A percentile compares a stretch with the other conserved stretches of the same genome.
These are phyloP conservation scores for Anoplius nigerrimus DNA, from an alignment of 2,888 invertebrate species.

Conservation along the genomic window DNA sequence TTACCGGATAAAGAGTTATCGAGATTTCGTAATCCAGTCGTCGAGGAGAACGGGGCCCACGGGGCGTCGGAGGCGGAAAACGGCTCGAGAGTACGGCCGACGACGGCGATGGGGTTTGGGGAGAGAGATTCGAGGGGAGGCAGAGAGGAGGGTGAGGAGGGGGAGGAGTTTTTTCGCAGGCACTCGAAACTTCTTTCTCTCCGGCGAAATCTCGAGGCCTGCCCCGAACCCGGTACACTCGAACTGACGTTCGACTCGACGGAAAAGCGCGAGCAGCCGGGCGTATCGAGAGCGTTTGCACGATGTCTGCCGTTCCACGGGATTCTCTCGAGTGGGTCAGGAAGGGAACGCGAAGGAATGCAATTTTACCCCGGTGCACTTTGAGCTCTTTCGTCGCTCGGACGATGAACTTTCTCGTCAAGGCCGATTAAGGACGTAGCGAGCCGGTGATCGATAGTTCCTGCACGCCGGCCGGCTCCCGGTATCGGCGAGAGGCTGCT, in stretches of 20 bases:
- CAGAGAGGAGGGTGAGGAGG: too few relatives aligned
- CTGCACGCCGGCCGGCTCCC: background rate
- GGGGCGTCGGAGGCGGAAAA: too few relatives aligned
- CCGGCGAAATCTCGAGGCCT: conserved; percentile 5
- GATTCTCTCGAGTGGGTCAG: conserved; percentile 48
- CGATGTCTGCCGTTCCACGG: conserved; percentile 52
- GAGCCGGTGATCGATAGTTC: background rate
- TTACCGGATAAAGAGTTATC: conserved; percentile 12
- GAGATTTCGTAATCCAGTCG: conserved; percentile 2
- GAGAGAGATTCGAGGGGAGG: too few relatives aligned
- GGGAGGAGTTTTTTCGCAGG: background rate
- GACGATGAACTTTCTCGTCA: conserved; percentile 48
- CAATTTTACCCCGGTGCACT: conserved; percentile 57
- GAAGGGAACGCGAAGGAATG: conserved; percentile 56
- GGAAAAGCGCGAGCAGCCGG: conserved; percentile 51
- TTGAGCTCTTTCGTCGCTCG: conserved; percentile 46
- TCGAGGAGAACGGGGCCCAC: too few relatives aligned
- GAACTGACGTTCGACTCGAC: conserved; percentile 37
- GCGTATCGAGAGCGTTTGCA: conserved; percentile 52
- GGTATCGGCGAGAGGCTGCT: background rate
- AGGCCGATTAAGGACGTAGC: conserved; percentile 34
- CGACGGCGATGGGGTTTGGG: too few relatives aligned
- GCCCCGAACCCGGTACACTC: background rate
- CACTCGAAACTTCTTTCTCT: too few relatives aligned
- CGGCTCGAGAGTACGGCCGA: too few relatives aligned